These are phyloP conservation scores for Dendrocopos noguchii DNA, from an alignment of 2,113 vertebrate genomes.

Conservation along the genomic window DNA sequence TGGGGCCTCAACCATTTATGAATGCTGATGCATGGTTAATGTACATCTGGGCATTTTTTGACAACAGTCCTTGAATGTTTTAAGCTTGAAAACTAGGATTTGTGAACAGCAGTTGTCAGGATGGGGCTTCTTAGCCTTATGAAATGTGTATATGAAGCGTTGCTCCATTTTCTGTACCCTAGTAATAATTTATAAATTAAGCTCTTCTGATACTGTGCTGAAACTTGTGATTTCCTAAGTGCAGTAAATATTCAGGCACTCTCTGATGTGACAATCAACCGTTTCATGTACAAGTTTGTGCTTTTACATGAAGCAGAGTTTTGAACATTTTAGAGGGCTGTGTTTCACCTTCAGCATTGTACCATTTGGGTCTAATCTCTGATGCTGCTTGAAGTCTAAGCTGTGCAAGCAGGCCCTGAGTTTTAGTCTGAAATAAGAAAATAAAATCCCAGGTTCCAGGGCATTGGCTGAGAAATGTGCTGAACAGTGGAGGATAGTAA, in stretches of 20 bases:
- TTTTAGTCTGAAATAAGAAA: background rate
- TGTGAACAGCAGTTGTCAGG: background rate
- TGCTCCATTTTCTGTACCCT: fast-evolving
- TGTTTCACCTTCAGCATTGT: background rate
- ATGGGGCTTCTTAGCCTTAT: background rate
- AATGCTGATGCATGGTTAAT: background rate
- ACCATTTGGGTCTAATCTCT: background rate
- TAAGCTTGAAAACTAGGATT: background rate
- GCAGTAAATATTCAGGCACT: background rate
- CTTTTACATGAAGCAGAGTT: background rate
- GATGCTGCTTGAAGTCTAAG: background rate
- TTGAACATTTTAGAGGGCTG: background rate
- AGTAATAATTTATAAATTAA: background rate
- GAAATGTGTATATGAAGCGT: background rate
- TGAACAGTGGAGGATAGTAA: fast-evolving
- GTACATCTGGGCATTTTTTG: background rate
- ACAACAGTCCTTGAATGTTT: background rate
- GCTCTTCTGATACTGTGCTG: background rate
- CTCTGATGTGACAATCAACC: background rate
- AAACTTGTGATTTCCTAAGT: background rate
- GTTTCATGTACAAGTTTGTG: background rate
- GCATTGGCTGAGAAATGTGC: background rate
- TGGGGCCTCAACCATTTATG: no score
- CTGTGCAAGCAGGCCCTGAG: background rate
- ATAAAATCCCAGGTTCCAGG: background rate